Percentiles rank a stretch among this genome's conserved stretches.
Evolutionary conservation across 2,113 vertebrate genomes (phyloP).

Genomic region (Arenaria interpres): DNA sequence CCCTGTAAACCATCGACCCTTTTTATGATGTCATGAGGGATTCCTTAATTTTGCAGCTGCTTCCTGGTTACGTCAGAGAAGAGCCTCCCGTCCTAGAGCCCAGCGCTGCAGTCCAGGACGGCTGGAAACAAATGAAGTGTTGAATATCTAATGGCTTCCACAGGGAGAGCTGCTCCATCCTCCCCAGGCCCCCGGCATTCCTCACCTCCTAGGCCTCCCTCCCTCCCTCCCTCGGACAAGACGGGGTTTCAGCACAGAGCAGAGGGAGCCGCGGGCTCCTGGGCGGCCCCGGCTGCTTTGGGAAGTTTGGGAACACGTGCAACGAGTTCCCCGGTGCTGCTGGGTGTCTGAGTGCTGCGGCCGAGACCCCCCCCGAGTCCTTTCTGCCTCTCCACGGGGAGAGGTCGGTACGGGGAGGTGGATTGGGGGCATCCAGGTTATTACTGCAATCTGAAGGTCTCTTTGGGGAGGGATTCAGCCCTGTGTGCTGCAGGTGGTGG

Average conservation of each 20-base stretch:
- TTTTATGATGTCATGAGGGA: constrained; percentile 86
- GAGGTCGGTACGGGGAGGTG: not conserved
- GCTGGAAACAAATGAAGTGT: constrained; percentile 85
- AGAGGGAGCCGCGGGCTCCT: constrained; percentile 13
- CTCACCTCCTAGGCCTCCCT: constrained; percentile 66
- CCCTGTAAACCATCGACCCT: constrained; percentile 81
- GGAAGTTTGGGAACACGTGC: not conserved
- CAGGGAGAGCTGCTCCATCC: constrained; percentile 77
- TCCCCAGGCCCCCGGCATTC: constrained; percentile 75
- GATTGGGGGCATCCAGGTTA: not conserved
- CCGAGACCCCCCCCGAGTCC: accelerated
- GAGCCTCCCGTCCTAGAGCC: constrained; percentile 76
- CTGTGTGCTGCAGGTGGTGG: not conserved
- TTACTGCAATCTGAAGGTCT: accelerated
- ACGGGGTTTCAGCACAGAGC: not conserved
- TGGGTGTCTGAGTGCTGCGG: accelerated
- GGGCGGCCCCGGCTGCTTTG: not conserved
- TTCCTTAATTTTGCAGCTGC: constrained; percentile 87
- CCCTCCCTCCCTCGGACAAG: constrained; percentile 13
- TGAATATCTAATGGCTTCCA: constrained; percentile 85
- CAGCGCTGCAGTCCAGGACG: constrained; percentile 65
- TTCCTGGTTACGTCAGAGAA: constrained; percentile 86
- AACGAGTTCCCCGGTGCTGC: not conserved
- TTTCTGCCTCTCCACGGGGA: not conserved
- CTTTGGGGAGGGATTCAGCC: not conserved